Evolutionary conservation across 1,140 invertebrate genomes (phyloP), one percentile per base, ranked within the genome.

Genomic region (Lordiphosa mommai): DNA sequence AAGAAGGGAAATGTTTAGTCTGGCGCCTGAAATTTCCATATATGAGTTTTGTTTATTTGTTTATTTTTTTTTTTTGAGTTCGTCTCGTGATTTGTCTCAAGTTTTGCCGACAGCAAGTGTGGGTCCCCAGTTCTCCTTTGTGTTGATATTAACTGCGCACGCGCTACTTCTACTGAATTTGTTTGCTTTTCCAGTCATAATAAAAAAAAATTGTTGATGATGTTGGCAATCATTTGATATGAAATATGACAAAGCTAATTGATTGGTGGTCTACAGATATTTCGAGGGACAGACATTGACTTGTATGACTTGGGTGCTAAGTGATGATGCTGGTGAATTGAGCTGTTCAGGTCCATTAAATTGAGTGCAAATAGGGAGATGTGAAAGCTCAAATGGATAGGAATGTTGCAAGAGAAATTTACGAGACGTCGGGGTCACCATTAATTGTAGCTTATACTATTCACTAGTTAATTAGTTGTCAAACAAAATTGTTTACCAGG

Each of bases 231-330:
- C 48, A 58, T 46, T 71, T 17, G 32, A 50, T 49, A 52, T 61
- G 67, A 77, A 30, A 67, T 67, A 55, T 37, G 67, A 74, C 60
- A 5, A 17, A n/a, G 13, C 30, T 46, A 79, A 63, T 59, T 72
- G 57, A 53, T 48, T 61, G 67, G 40, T 46, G 32, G 57, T 38
- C 57, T 33, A 27, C 23, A 27, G 23, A 27, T 27, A 27, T 27
- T 6, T 27, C 23, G 23, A 5, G 23, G 23, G 23, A 27, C 23
- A 27, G 23, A 27, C 23, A 27, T 27, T 27, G 23, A 27, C 23
- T 27, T 27, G 23, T 7, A 27, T 27, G 23, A 27, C 23, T 27
- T 27, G 23, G 23, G 23, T 27, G 23, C 23, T 27, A 27, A 27
- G 23, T 27, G 23, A 27, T 27, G 23, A 27, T 27, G 23, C 23